Evolutionary conservation across 2,113 vertebrate genomes (phyloP).

Genomic region (Eptatretus burgeri): DNA sequence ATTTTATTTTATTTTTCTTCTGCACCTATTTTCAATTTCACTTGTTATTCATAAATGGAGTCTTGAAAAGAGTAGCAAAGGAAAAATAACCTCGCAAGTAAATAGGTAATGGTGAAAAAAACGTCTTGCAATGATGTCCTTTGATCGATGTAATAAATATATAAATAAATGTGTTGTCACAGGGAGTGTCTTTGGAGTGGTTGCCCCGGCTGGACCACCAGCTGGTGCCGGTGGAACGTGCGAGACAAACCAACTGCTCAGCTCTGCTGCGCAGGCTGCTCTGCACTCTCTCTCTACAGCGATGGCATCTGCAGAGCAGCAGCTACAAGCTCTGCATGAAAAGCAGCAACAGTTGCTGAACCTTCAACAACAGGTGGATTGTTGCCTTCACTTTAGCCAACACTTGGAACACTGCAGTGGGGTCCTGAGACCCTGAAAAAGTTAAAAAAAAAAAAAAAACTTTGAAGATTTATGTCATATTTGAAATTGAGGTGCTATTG

Average conservation of each 20-base stretch:
- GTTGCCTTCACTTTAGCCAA: no score
- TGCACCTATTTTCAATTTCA: no score
- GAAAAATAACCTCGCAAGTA: no score
- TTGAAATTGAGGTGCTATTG: background rate
- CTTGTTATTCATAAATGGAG: no score
- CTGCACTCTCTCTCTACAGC: slow-evolving; percentile 96
- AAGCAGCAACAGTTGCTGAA: slow-evolving; percentile 98
- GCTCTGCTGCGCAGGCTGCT: slow-evolving; percentile 91
- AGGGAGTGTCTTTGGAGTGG: slow-evolving; percentile 1
- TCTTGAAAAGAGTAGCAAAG: no score
- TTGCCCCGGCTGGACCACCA: slow-evolving; percentile 1
- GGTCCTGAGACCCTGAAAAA: no score
- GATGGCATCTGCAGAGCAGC: slow-evolving; percentile 98
- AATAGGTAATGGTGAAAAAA: no score
- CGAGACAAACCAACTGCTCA: slow-evolving; percentile 27
- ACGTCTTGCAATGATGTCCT: no score
- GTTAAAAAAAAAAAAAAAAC: no score
- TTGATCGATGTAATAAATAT: no score
- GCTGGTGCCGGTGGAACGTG: background rate
- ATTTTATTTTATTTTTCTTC: no score
- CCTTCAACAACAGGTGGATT: slow-evolving; percentile 81
- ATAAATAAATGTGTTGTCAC: background rate
- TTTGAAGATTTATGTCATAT: background rate
- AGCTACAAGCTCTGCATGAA: slow-evolving; percentile 97
- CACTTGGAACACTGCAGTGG: no score